These are phyloP conservation scores for Meteorus cinctellus DNA, from an alignment of 2,888 invertebrate genomes.

Conservation along the genomic window DNA sequence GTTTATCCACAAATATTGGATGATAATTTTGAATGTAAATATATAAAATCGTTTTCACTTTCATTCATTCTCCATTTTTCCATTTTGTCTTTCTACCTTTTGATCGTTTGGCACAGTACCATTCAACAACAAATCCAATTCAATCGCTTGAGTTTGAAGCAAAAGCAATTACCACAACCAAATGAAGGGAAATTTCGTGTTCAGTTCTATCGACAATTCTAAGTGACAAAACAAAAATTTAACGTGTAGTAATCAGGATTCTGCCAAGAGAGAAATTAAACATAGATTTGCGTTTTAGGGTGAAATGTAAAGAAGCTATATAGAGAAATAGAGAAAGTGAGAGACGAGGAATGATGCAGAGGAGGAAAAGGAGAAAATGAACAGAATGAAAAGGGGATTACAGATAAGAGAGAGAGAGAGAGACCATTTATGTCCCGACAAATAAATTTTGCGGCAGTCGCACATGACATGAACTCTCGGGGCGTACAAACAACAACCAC, in stretches of 20 bases:
- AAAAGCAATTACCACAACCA: constrained; percentile 1
- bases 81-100: not conserved
- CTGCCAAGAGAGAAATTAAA: constrained; percentile 43
- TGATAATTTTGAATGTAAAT: constrained; percentile 14
- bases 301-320: not conserved
- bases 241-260: constrained; percentile 34
- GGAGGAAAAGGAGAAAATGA: not conserved
- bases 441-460: constrained; percentile 45
- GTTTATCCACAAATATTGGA: constrained; percentile 41
- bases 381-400: constrained; percentile 20
- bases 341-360: not conserved
- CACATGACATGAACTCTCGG: constrained; percentile 14
- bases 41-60: not conserved
- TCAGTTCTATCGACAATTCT: not conserved
- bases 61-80: not conserved
- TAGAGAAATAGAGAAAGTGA: not conserved
- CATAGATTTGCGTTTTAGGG: constrained; percentile 27
- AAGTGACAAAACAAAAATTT: constrained; percentile 31
- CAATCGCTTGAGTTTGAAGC: not conserved
- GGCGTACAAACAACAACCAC: constrained; percentile 12
- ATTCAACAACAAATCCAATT: constrained; percentile 25
- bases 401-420: constrained; percentile 27
- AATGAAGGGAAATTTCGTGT: constrained; percentile 20
- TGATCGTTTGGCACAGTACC: not conserved
- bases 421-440: constrained; percentile 39